These are phyloP conservation scores for Myotis vivesi DNA, from an alignment of 2,797 vertebrate species.

Conservation along the genomic window DNA sequence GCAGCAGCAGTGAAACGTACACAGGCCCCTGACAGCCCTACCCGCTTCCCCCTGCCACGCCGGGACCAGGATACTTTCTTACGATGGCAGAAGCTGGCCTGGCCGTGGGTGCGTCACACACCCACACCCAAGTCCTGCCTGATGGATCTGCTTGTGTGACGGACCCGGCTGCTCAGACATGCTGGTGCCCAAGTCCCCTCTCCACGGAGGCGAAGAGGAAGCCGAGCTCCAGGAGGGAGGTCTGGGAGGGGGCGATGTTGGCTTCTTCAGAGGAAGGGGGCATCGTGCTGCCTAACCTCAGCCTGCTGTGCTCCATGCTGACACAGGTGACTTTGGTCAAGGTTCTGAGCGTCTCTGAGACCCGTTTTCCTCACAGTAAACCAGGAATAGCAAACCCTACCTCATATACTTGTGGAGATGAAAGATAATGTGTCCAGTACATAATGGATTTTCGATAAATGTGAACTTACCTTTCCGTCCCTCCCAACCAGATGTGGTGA, in stretches of 20 bases:
- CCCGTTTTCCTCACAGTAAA: constrained; percentile 53
- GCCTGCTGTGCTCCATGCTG: not conserved
- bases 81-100: not conserved
- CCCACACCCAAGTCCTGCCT: not conserved
- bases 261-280: not conserved
- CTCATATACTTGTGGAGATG: constrained; percentile 60
- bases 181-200: not conserved
- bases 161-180: not conserved
- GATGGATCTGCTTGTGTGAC: not conserved
- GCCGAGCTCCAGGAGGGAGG: not conserved
- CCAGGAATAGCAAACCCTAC: constrained; percentile 15
- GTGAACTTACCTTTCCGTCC: constrained; percentile 67
- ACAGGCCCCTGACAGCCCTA: not conserved
- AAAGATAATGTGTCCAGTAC: constrained; percentile 70
- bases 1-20: not conserved
- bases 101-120: not conserved
- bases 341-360: constrained; percentile 45
- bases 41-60: not conserved
- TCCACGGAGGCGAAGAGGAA: not conserved
- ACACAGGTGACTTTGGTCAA: constrained; percentile 35
- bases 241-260: accelerated
- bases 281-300: accelerated
- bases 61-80: accelerated
- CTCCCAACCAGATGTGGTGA: constrained; percentile 64
- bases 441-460: constrained; percentile 74